A percentile compares a stretch with the other conserved stretches of the same genome.
These are phyloP conservation scores for Archips xylosteana DNA, from an alignment of 2,888 invertebrate genomes.

Conservation along the genomic window DNA sequence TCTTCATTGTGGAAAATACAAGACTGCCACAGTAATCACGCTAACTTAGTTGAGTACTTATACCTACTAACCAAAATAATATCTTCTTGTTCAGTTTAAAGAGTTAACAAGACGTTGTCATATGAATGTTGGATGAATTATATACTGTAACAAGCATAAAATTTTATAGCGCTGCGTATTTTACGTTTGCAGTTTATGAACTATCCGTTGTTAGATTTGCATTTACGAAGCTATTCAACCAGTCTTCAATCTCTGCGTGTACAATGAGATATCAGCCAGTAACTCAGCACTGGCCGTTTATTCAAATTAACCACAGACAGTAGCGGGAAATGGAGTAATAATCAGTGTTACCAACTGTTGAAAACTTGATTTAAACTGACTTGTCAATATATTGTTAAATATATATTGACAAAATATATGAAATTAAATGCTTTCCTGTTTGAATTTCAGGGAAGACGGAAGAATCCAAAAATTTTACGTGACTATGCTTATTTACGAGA, in stretches of 20 bases:
- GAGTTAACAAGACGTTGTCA: neutral
- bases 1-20: neutral
- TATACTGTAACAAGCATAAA: neutral
- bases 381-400: slow-evolving; percentile 22
- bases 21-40: too few species aligned
- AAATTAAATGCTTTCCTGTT: neutral
- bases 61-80: neutral
- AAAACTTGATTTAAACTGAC: slow-evolving; percentile 30
- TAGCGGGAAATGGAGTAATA: slow-evolving; percentile 55
- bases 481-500: too few species aligned
- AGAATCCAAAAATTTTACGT: too few species aligned
- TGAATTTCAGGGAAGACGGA: too few species aligned
- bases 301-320: slow-evolving; percentile 61
- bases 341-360: slow-evolving; percentile 35
- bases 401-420: too few species aligned
- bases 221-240: slow-evolving; percentile 35
- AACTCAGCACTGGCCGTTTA: slow-evolving; percentile 60
- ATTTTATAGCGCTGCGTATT: neutral
- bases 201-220: slow-evolving; percentile 1
- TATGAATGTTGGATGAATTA: neutral
- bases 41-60: too few species aligned
- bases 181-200: neutral
- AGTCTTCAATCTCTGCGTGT: slow-evolving; percentile 37
- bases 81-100: neutral
- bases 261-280: slow-evolving; percentile 45